Conservation (phyloP, 1,140 invertebrate genomes). For the Drosophila santomea region DNA sequence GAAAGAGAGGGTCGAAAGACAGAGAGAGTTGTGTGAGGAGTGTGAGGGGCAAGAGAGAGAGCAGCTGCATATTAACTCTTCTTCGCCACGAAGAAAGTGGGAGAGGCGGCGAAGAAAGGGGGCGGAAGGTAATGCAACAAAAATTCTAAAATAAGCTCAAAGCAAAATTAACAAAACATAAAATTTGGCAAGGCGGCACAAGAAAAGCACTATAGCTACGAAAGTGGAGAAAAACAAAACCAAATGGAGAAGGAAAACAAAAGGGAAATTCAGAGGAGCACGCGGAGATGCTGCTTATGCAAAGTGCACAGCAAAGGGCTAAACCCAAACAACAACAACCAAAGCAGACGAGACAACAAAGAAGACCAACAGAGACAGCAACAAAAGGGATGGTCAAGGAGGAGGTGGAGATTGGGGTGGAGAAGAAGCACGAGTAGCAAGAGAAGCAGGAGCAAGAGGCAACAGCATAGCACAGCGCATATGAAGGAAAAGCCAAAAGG, state of each 20-base stretch:
- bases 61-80: conserved; percentile 50
- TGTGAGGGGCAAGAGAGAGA: conserved; percentile 14
- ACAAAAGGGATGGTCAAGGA: neutral
- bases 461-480: conserved; percentile 32
- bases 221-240: conserved; percentile 10
- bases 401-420: neutral
- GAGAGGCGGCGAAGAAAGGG: conserved; percentile 1
- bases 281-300: conserved; percentile 54
- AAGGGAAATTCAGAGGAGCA: neutral
- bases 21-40: conserved; percentile 1
- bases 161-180: conserved; percentile 62
- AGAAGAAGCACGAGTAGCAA: conserved; percentile 13
- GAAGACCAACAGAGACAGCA: conserved; percentile 60
- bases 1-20: conserved; percentile 6
- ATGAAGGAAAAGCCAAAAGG: conserved; percentile 74
- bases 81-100: conserved; percentile 13
- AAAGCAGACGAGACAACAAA: conserved; percentile 73
- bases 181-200: conserved; percentile 52
- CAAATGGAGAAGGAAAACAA: conserved; percentile 5
- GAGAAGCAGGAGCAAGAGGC: conserved; percentile 1
- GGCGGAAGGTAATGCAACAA: conserved; percentile 45
- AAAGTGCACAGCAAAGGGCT: conserved; percentile 61
- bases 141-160: conserved; percentile 32
- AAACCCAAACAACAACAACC: conserved; percentile 40
- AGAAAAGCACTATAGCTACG: neutral